A percentile compares a stretch with the other conserved stretches of the same genome.
These are phyloP conservation scores for Eubucco bourcierii DNA, from an alignment of 2,113 vertebrate genomes.

Conservation along the genomic window DNA sequence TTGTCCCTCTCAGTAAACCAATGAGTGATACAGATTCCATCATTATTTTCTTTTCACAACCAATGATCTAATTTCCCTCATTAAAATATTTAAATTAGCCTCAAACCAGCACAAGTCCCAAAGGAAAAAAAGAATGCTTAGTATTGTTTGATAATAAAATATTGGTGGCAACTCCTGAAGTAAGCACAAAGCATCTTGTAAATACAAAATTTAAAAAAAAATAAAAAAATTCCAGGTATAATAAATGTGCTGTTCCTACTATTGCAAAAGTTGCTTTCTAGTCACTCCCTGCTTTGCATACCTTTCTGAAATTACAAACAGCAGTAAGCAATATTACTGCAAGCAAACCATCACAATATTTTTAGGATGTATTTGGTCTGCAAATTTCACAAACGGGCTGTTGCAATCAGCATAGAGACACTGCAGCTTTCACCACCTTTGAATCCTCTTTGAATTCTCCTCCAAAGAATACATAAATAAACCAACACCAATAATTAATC, in stretches of 20 bases:
- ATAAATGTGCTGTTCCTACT: not conserved
- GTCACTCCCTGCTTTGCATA: not conserved
- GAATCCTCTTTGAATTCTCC: constrained; percentile 34
- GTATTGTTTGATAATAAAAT: constrained; percentile 7
- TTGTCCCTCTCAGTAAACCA: too few species aligned
- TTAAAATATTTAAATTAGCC: not conserved
- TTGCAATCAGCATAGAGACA: not conserved
- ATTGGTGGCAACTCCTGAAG: not conserved
- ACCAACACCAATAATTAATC: not conserved
- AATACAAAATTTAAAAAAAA: not conserved
- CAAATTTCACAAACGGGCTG: constrained; percentile 40
- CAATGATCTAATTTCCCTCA: too few species aligned
- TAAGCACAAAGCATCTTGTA: not conserved
- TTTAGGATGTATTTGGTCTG: not conserved
- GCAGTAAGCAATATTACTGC: not conserved
- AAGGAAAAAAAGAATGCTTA: not conserved
- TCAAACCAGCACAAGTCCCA: too few species aligned
- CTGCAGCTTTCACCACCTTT: constrained; percentile 13
- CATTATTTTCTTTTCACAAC: too few species aligned
- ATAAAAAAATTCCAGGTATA: not conserved
- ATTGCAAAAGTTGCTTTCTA: not conserved
- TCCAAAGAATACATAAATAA: constrained; percentile 39
- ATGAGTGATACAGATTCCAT: too few species aligned
- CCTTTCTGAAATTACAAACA: not conserved
- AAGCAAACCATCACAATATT: constrained; percentile 7